Evolutionary conservation across 2,113 vertebrate species (phyloP), one percentile per base, ranked within the genome.

Genomic region (Plotosus lineatus): DNA sequence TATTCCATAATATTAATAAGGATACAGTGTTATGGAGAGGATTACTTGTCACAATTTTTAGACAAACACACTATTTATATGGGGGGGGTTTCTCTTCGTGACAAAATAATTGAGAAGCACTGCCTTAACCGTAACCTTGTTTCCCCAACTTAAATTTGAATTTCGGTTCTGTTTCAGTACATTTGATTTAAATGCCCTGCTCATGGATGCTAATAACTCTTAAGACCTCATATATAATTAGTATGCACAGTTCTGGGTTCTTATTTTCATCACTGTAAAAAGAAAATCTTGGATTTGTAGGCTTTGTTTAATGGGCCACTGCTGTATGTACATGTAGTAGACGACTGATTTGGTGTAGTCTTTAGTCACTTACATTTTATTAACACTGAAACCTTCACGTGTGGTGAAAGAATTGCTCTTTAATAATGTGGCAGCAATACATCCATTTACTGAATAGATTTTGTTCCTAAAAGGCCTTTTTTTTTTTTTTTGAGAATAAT

Each of bases 351-450:
- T 42, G 28, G n/a, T 68, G 23, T 15, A 42, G 23, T 42, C 12
- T 5, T 42, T 44, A 14, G 65, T 44, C 40, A 44, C 44, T 69
- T 26, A 26, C 69, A 72, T 72, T 51, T 19, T 21, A 50, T n/a
- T n/a, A 31, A 33, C 44, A 11, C 69, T 51, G 69, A 72, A 50
- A 10, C 44, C 28, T 72, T 72, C 15, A 48, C 8, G 19, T 72
- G 69, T 48, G 46, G 26, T 33, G 44, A 31, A 72, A 72, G 15
- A 50, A 36, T 50, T 50, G 26, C 46, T 72, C 33, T 19, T 72
- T 72, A 72, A 72, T 72, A 33, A 72, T 2, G 69, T n/a, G 40
- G 40, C 65, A 69, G 44, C n/a, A 23, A 36, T 36, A n/a, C 14
- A 21, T 51, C 19, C 28, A 2, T 21, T 72, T 12, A 5, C 31